phyloP scores from a whole-genome alignment of 2,797 vertebrate species.

The Sebastolobus alascanus region DNA sequence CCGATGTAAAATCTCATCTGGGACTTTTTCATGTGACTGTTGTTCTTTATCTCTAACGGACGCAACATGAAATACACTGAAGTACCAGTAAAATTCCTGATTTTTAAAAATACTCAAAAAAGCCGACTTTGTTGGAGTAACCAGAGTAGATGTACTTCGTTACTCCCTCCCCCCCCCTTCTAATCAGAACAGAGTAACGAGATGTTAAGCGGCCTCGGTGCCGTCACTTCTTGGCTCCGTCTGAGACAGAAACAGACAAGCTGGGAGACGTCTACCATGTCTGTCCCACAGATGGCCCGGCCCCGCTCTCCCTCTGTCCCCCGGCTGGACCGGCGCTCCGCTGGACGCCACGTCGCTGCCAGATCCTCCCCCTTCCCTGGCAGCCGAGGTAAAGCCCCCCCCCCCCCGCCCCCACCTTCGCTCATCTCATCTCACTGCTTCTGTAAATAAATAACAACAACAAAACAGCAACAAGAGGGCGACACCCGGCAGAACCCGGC shows the following conservation, averaged over 20 bases:
- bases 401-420: neutral
- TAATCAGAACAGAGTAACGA: neutral
- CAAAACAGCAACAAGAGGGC: constrained; percentile 76
- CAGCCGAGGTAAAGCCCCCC: constrained; percentile 24
- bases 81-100: neutral
- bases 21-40: neutral
- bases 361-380: constrained; percentile 42
- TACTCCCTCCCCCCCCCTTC: neutral
- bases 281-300: constrained; percentile 79
- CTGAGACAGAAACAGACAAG: constrained; percentile 29
- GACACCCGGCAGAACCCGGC: constrained; percentile 58
- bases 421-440: constrained; percentile 50
- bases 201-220: constrained; percentile 17
- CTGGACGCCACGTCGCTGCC: constrained; percentile 38
- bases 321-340: constrained; percentile 47
- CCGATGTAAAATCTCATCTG: no score
- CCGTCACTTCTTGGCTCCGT: constrained; percentile 51
- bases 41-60: no score
- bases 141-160: neutral
- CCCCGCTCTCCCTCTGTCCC: constrained; percentile 63
- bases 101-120: neutral
- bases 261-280: constrained; percentile 61
- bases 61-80: no score
- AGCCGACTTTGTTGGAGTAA: neutral
- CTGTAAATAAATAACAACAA: constrained; percentile 84